Base-by-base conservation (phyloP, 2,888 invertebrate genomes). In the Drosophila subsilvestris region DNA sequence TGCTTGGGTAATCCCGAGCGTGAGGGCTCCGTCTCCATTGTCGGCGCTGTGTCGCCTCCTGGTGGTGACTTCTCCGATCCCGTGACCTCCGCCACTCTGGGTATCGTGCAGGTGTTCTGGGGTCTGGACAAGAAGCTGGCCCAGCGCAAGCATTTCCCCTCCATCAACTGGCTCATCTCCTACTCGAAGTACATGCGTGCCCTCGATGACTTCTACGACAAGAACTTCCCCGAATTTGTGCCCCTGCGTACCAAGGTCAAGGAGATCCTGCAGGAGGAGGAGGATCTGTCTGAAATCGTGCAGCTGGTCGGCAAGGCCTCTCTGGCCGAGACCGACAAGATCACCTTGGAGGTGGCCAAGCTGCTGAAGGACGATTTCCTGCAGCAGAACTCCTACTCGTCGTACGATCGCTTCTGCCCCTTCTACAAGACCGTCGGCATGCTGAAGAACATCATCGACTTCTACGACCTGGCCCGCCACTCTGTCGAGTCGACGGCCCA, bases 21-120 rank as follows among this genome's bases (percentile, higher is more conserved):
- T 88, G 99, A 99, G 93, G 99, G 99, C 68, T 98, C 98, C 65
- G 99, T 99, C 63, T 99, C 98, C 85, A 99, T 99, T 93, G 99
- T 99, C 74, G 99, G 99, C 80, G 99, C 99, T 91, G 99, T 99
- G 75, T 99, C 99, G 1, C 99, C 99, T 50, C 99, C 99, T 90
- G 99, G 99, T 93, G 99, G 99, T 93, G 99, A 99, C 94, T 99
- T 99, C 95, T 99, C 99, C 18, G 99, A 99, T 95, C 99, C 99
- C 58, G 99, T 99, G 61, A 99, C 99, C 3, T 98, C 99, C 0
- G 99, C 99, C 69, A 99, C 99, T 17, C 95, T 99, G 74, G 97
- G 98, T 94, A 99, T 99, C 92, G 99, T 99, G 72, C 99, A 99
- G 93, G 99, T 99, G 93, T 99, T 99, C 94, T 99, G 99, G 99